Evolutionary conservation across 2,888 invertebrate genomes (phyloP).

Genomic region (Microctonus hyperodae): DNA sequence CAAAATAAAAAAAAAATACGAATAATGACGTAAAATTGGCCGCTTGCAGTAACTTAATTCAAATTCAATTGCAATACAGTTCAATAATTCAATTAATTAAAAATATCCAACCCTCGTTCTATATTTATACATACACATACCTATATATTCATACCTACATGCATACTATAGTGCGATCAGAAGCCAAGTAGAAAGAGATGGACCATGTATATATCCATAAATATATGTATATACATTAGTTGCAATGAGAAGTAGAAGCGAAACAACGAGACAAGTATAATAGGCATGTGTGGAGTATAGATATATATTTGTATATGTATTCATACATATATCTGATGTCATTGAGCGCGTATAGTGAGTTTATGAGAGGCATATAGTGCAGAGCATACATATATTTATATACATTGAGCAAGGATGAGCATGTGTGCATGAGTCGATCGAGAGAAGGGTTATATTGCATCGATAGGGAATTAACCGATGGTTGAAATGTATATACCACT

Average conservation of each 20-base stretch:
- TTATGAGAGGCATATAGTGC: not conserved
- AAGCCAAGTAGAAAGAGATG: constrained; percentile 13
- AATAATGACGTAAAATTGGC: constrained; percentile 58
- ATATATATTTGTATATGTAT: not conserved
- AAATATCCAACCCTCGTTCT: constrained; percentile 52
- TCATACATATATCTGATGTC: not conserved
- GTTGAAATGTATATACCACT: constrained; percentile 49
- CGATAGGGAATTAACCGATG: constrained; percentile 48
- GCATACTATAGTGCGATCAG: constrained; percentile 11
- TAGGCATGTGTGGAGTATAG: not conserved
- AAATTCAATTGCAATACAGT: constrained; percentile 61
- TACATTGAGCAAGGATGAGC: not conserved
- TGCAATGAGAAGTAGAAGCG: constrained; percentile 18
- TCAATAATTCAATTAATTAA: constrained; percentile 63
- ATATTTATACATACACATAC: not conserved
- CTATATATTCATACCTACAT: too few species aligned
- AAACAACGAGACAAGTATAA: constrained; percentile 8
- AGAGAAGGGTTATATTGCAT: constrained; percentile 20
- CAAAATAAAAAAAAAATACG: not conserved
- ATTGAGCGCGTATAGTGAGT: not conserved
- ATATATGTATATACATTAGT: constrained; percentile 17
- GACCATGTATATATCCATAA: constrained; percentile 1
- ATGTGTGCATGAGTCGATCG: constrained; percentile 23
- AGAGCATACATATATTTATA: not conserved
- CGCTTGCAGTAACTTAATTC: constrained; percentile 57